phyloP scores from a whole-genome alignment of 2,113 vertebrate genomes.

The Misgurnus mizolepis region DNA sequence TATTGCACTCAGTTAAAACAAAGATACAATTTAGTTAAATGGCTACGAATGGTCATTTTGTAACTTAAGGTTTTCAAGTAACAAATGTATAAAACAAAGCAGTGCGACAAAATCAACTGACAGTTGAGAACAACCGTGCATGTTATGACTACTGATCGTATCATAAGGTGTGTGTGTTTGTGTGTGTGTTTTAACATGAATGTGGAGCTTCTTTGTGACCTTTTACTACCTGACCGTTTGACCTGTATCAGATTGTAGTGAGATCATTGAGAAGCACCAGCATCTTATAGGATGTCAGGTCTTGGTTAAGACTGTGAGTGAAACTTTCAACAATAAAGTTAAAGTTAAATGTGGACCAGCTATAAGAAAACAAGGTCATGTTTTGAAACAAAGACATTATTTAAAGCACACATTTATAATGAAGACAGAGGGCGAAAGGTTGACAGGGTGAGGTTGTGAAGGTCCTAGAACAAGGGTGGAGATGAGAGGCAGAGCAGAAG shows the following conservation, averaged over 20 bases:
- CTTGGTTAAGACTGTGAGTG: not conserved
- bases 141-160: not conserved
- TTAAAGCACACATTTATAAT: conserved; percentile 4
- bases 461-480: conserved; percentile 7
- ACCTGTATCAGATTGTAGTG: not conserved
- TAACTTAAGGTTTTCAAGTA: no score
- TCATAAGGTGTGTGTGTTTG: not conserved
- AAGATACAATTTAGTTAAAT: no score
- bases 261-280: not conserved
- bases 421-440: not conserved
- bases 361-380: not conserved
- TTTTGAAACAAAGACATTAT: conserved; percentile 2
- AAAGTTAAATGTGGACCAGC: not conserved
- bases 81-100: no score
- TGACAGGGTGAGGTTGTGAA: conserved; percentile 13
- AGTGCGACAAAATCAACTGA: not conserved
- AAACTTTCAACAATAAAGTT: not conserved
- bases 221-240: not conserved
- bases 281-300: not conserved
- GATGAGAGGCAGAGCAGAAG: conserved; percentile 11
- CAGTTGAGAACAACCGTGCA: not conserved
- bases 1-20: no score
- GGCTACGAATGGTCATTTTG: no score
- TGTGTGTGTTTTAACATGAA: not conserved
- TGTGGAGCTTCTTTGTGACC: not conserved